These are phyloP conservation scores for Oncorhynchus masou DNA, from an alignment of 2,113 vertebrate species.

Conservation along the genomic window DNA sequence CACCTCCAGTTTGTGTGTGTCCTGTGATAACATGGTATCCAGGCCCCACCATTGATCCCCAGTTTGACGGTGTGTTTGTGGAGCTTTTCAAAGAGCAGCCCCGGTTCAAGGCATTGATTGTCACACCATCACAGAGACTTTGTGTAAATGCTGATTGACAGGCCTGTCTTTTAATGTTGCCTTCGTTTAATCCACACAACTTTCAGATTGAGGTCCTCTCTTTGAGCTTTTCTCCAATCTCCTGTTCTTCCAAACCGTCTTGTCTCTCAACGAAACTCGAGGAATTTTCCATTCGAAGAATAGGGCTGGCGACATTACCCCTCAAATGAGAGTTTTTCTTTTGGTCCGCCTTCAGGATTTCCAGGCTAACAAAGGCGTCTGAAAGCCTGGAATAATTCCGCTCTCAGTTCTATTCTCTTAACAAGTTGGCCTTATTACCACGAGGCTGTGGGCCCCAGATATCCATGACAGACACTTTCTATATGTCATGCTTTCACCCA, in stretches of 20 bases:
- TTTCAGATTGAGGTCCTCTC: conserved; percentile 25
- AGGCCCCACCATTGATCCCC: conserved; percentile 50
- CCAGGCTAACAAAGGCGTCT: conserved; percentile 36
- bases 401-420: conserved; percentile 27
- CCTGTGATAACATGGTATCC: conserved; percentile 54
- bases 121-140: conserved; percentile 33
- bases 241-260: conserved; percentile 37
- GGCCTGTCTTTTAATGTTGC: conserved; percentile 40
- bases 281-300: conserved; percentile 32
- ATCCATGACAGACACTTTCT: conserved; percentile 19
- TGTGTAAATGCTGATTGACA: conserved; percentile 61
- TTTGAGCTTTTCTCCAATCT: conserved; percentile 28
- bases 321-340: conserved; percentile 27
- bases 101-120: conserved; percentile 43
- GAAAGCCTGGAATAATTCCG: conserved; percentile 30
- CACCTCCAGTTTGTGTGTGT: conserved; percentile 34
- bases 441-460: background rate
- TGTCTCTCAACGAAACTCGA: conserved; percentile 38
- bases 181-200: conserved; percentile 45
- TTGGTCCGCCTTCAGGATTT: conserved; percentile 35
- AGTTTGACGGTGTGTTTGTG: conserved; percentile 50
- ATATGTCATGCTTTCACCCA: background rate
- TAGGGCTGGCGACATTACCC: conserved; percentile 18
- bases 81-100: conserved; percentile 50
- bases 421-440: conserved; percentile 6